Evolutionary conservation across 1,140 invertebrate species (phyloP).

Genomic region (Rhagoletis pomonella): DNA sequence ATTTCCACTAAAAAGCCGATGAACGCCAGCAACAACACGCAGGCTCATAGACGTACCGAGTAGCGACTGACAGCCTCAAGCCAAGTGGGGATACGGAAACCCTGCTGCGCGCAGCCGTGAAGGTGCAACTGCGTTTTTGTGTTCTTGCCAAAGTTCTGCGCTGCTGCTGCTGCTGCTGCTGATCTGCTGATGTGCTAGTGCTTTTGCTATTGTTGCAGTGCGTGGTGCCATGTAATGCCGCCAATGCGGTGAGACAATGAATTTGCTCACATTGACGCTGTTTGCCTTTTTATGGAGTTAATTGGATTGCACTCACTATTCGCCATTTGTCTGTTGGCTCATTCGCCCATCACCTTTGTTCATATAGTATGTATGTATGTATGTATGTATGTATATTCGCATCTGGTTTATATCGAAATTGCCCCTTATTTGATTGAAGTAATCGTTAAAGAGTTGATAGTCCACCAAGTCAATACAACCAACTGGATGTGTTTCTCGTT

Average conservation of each 20-base stretch:
- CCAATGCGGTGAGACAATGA: slow-evolving; percentile 51
- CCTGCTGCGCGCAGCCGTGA: slow-evolving; percentile 7
- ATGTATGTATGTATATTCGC: not conserved
- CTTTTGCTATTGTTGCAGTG: not conserved
- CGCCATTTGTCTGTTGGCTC: slow-evolving; percentile 43
- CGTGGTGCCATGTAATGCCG: not conserved
- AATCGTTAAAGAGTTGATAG: slow-evolving; percentile 32
- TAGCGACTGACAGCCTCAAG: not conserved
- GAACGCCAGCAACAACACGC: too few relatives aligned
- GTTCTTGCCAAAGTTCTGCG: not conserved
- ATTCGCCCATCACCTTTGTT: slow-evolving; percentile 29
- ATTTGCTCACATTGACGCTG: slow-evolving; percentile 54
- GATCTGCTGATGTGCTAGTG: not conserved
- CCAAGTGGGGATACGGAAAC: not conserved
- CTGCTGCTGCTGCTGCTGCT: not conserved
- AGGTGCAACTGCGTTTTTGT: not conserved
- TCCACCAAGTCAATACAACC: not conserved
- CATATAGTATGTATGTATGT: too few relatives aligned
- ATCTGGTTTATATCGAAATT: slow-evolving; percentile 34
- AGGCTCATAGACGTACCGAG: not conserved
- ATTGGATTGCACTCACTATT: slow-evolving; percentile 51
- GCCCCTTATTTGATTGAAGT: slow-evolving; percentile 30
- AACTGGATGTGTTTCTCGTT: not conserved
- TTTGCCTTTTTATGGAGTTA: slow-evolving; percentile 55
- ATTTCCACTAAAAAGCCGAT: not conserved